A percentile compares a stretch with the other conserved stretches of the same genome.
Evolutionary conservation across 2,888 invertebrate genomes (phyloP).

Genomic region (Eustalomyia histrio): DNA sequence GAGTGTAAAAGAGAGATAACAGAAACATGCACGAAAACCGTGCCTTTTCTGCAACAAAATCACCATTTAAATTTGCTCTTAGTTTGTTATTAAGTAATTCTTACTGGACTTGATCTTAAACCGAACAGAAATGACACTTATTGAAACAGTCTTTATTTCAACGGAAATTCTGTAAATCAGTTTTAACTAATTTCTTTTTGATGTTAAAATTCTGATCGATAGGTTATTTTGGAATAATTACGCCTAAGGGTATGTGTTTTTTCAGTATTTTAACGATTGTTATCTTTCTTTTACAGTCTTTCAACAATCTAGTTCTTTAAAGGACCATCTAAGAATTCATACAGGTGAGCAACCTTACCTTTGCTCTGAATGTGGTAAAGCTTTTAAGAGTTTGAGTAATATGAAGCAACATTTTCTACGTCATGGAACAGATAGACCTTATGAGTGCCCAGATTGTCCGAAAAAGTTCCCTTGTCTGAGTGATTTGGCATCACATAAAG

Average conservation of each 20-base stretch:
- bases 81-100: no score
- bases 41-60: no score
- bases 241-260: background rate
- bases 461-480: constrained; percentile 82
- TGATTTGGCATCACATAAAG: constrained; percentile 80
- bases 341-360: constrained; percentile 81
- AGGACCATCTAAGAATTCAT: constrained; percentile 82
- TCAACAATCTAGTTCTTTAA: constrained; percentile 81
- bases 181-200: no score
- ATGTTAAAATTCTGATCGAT: no score
- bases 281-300: constrained; percentile 78
- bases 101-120: no score
- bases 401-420: constrained; percentile 81
- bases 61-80: no score
- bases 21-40: no score
- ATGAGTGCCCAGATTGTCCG: constrained; percentile 81
- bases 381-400: constrained; percentile 81
- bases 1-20: no score
- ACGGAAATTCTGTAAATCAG: no score
- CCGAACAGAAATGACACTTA: no score
- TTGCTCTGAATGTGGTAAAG: constrained; percentile 82
- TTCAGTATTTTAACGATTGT: background rate
- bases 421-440: constrained; percentile 81
- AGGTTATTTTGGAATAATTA: no score
- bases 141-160: no score